A percentile compares a stretch with the other conserved stretches of the same genome.
These are phyloP conservation scores for Marronus borbonicus DNA, from an alignment of 2,888 invertebrate species.

Conservation along the genomic window DNA sequence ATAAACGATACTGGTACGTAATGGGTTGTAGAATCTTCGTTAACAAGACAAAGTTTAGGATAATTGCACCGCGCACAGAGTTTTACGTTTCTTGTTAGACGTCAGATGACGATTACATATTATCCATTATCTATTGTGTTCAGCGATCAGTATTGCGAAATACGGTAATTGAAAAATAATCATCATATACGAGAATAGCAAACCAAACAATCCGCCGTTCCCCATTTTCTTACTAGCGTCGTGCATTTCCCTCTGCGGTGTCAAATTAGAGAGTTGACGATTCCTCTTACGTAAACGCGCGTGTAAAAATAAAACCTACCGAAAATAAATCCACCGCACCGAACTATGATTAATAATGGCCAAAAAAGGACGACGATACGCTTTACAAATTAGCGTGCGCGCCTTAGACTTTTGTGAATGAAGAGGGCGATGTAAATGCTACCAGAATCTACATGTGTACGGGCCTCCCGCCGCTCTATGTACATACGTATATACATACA, in stretches of 20 bases:
- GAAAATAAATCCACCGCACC: conserved; percentile 12
- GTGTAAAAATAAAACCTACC: conserved; percentile 6
- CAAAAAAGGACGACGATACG: neutral
- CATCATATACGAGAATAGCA: neutral
- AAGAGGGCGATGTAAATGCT: conserved; percentile 59
- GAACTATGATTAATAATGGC: conserved; percentile 20
- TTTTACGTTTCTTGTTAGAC: no score
- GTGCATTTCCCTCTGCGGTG: conserved; percentile 2
- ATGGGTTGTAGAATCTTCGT: no score
- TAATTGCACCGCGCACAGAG: no score
- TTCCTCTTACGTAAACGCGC: neutral
- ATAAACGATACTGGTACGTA: no score
- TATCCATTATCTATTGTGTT: no score
- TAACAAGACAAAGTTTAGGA: no score
- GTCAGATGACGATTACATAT: no score
- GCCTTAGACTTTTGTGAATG: conserved; percentile 49
- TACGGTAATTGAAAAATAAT: conserved; percentile 6
- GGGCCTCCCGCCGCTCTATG: neutral
- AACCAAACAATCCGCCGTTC: neutral
- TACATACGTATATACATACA: neutral
- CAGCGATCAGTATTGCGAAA: neutral
- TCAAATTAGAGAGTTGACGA: conserved; percentile 1
- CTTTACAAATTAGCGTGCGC: conserved; percentile 31
- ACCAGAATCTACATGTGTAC: conserved; percentile 2
- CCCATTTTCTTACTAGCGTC: neutral